phyloP scores from a whole-genome alignment of 2,888 invertebrate genomes.

The Sinodicranocentrus sp. region DNA sequence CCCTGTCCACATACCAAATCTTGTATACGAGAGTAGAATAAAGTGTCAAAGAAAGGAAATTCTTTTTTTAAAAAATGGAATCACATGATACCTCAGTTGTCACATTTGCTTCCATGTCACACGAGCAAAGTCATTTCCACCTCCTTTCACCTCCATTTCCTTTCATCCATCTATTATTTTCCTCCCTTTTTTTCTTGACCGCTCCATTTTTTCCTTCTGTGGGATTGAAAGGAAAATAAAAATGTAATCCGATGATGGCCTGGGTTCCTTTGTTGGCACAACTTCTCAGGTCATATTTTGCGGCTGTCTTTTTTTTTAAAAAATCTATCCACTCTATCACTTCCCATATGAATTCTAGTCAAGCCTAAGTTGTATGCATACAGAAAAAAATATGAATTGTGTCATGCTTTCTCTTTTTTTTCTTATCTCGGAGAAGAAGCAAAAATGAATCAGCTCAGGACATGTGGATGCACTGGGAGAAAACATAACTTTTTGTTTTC shows the following conservation, averaged over 20 bases:
- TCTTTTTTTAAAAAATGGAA: constrained; percentile 24
- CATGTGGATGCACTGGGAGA: too few relatives aligned
- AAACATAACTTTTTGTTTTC: too few relatives aligned
- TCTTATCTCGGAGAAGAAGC: too few relatives aligned
- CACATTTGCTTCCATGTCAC: constrained; percentile 53
- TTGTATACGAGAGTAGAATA: not conserved
- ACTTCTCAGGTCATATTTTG: constrained; percentile 43
- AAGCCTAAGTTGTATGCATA: not conserved
- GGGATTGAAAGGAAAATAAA: constrained; percentile 52
- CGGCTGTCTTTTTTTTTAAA: not conserved
- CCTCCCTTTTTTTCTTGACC: constrained; percentile 50
- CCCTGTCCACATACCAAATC: constrained; percentile 3
- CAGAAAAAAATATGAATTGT: constrained; percentile 26
- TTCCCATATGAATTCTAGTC: not conserved
- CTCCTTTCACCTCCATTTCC: constrained; percentile 47
- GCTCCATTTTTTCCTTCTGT: constrained; percentile 41
- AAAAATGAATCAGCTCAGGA: too few relatives aligned
- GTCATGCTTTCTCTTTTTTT: constrained; percentile 40
- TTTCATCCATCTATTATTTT: constrained; percentile 49
- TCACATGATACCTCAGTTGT: constrained; percentile 42
- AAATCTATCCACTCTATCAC: not conserved
- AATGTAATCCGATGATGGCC: constrained; percentile 64
- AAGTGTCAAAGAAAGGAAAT: constrained; percentile 6
- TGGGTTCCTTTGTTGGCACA: constrained; percentile 50
- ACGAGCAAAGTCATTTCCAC: constrained; percentile 60